Conservation (phyloP, 2,888 invertebrate species). For the Eustalomyia histrio region DNA sequence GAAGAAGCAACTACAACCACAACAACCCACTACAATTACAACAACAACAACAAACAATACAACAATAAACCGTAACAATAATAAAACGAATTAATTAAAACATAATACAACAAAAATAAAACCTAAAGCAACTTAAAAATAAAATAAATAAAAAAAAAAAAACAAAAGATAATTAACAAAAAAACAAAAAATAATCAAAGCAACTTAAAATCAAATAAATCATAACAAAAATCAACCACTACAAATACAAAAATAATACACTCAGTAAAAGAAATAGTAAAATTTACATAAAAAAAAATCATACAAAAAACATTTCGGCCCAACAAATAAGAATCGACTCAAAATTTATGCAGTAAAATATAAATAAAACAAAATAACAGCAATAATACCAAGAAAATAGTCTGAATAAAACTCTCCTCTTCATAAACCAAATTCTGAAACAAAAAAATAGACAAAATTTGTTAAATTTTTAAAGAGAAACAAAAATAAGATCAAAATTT, state of each 20-base stretch:
- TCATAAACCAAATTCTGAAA: constrained; percentile 57
- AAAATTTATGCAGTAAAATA: constrained; percentile 66
- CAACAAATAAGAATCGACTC: constrained; percentile 30
- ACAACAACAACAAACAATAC: constrained; percentile 43
- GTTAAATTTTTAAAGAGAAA: constrained; percentile 67
- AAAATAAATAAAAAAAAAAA: constrained; percentile 50
- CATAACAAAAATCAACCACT: constrained; percentile 59
- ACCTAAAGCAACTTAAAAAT: constrained; percentile 22
- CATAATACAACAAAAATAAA: constrained; percentile 40
- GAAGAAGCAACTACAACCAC: constrained; percentile 67
- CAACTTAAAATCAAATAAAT: constrained; percentile 66
- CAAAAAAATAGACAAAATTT: constrained; percentile 68
- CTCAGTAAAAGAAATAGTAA: constrained; percentile 54
- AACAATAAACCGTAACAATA: constrained; percentile 63
- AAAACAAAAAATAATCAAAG: constrained; percentile 57
- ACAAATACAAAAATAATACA: constrained; percentile 61
- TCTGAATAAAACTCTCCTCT: constrained; percentile 44
- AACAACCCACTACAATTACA: constrained; percentile 63
- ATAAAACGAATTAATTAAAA: constrained; percentile 62
- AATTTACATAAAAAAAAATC: constrained; percentile 20
- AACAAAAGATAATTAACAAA: constrained; percentile 52
- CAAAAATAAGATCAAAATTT: constrained; percentile 54
- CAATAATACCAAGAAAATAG: constrained; percentile 63
- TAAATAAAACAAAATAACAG: constrained; percentile 49
- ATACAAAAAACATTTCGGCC: constrained; percentile 42